These are phyloP conservation scores for Galerucella pusilla DNA, from an alignment of 2,888 invertebrate species.

Conservation along the genomic window DNA sequence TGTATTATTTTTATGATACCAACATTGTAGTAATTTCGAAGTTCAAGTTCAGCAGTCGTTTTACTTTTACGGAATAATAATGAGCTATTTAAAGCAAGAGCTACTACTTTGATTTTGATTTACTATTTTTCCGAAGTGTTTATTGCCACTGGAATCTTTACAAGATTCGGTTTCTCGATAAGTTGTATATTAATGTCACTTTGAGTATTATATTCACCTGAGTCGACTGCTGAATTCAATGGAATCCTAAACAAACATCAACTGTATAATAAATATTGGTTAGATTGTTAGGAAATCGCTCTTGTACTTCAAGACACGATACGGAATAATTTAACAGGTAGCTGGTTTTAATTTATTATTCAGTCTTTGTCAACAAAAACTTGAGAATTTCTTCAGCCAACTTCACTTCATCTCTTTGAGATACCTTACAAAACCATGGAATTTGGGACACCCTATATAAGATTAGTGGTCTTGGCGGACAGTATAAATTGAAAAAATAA, in stretches of 20 bases:
- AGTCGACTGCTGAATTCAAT: conserved; percentile 15
- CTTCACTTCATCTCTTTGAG: too few relatives aligned
- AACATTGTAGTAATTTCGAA: conserved; percentile 4
- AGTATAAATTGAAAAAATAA: background rate
- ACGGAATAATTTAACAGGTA: background rate
- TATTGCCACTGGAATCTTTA: conserved; percentile 18
- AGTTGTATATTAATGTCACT: conserved; percentile 14
- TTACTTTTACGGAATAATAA: conserved; percentile 21
- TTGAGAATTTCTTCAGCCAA: background rate
- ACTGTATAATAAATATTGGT: conserved; percentile 6
- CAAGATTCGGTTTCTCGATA: conserved; percentile 24
- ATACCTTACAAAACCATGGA: too few relatives aligned
- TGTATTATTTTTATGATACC: background rate
- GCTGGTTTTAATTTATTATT: background rate
- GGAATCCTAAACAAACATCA: conserved; percentile 11
- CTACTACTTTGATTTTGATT: conserved; percentile 19
- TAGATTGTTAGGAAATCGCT: background rate
- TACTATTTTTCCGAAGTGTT: conserved; percentile 26
- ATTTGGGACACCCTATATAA: background rate
- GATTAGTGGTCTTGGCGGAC: background rate
- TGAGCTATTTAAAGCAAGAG: conserved; percentile 13
- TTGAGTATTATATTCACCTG: conserved; percentile 8
- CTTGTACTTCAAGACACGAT: background rate
- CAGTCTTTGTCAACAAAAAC: background rate
- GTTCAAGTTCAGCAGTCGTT: conserved; percentile 20